Conservation (phyloP, 2,888 invertebrate species). For the Seira ritae region DNA sequence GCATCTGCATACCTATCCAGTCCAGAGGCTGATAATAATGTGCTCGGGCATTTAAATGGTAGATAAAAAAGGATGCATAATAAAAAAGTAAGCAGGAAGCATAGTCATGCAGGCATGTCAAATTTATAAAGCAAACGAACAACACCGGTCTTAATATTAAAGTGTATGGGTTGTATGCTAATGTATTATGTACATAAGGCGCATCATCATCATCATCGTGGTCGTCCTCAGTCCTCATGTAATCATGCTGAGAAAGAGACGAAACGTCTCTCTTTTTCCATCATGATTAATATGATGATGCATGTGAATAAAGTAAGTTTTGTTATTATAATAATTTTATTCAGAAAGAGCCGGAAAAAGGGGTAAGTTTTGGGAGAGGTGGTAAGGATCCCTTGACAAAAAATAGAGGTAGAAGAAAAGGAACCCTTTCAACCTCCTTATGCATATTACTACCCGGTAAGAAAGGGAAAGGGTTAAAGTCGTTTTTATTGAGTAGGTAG, state of each 20-base stretch:
- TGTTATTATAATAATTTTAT: constrained; percentile 59
- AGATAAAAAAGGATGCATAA: constrained; percentile 27
- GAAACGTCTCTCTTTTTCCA: constrained; percentile 2
- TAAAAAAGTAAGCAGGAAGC: constrained; percentile 38
- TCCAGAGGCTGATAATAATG: background rate
- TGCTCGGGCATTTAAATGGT: background rate
- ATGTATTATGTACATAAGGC: constrained; percentile 7
- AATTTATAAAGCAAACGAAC: constrained; percentile 23
- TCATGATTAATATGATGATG: constrained; percentile 8
- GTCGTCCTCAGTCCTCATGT: background rate
- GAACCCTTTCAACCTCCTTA: constrained; percentile 36
- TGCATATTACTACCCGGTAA: constrained; percentile 42
- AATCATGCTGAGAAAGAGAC: constrained; percentile 13
- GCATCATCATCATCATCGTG: background rate
- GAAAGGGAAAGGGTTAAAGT: constrained; percentile 22
- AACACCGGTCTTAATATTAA: constrained; percentile 12
- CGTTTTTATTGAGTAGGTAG: background rate
- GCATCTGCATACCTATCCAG: background rate
- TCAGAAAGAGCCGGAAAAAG: constrained; percentile 37
- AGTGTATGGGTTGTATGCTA: background rate
- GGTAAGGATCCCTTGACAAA: constrained; percentile 18
- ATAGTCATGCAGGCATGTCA: constrained; percentile 42
- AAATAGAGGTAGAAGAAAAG: constrained; percentile 17
- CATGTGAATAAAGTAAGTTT: constrained; percentile 35
- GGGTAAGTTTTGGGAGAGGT: background rate